Evolutionary conservation across 2,113 vertebrate species (phyloP).

Genomic region (Neolamprologus sp.): DNA sequence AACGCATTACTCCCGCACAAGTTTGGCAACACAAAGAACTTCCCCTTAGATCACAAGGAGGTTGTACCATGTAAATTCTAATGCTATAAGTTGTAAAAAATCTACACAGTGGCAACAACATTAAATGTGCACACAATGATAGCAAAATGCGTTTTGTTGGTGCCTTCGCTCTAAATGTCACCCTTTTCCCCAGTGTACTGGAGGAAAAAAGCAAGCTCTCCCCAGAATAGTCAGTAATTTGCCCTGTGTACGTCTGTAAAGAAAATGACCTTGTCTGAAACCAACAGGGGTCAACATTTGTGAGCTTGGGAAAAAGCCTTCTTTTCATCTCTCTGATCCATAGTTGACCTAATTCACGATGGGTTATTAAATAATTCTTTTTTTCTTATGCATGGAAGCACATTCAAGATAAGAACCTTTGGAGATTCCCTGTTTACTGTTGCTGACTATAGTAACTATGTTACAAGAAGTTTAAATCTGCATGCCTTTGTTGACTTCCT

Average conservation of each 20-base stretch:
- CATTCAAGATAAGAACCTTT: neutral
- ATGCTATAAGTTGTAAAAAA: neutral
- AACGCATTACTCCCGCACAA: rapidly evolving
- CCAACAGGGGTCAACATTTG: neutral
- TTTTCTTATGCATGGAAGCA: neutral
- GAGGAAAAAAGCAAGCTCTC: rapidly evolving
- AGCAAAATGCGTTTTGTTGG: neutral
- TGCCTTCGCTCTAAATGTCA: neutral
- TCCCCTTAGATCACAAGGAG: neutral
- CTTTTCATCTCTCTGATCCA: neutral
- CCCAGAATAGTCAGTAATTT: neutral
- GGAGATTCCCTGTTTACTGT: neutral
- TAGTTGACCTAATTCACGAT: neutral
- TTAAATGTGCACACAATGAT: neutral
- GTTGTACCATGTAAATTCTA: neutral
- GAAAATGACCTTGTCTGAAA: neutral
- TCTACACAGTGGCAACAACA: neutral
- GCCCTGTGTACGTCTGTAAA: neutral
- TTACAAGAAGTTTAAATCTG: neutral
- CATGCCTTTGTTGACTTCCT: neutral
- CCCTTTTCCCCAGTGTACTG: neutral
- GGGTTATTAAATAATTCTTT: rapidly evolving
- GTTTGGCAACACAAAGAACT: neutral
- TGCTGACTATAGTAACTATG: neutral
- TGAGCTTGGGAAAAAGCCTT: neutral